These are phyloP conservation scores for Hapalemur alaotrensis DNA, from an alignment of 2,797 vertebrate species.

Conservation along the genomic window DNA sequence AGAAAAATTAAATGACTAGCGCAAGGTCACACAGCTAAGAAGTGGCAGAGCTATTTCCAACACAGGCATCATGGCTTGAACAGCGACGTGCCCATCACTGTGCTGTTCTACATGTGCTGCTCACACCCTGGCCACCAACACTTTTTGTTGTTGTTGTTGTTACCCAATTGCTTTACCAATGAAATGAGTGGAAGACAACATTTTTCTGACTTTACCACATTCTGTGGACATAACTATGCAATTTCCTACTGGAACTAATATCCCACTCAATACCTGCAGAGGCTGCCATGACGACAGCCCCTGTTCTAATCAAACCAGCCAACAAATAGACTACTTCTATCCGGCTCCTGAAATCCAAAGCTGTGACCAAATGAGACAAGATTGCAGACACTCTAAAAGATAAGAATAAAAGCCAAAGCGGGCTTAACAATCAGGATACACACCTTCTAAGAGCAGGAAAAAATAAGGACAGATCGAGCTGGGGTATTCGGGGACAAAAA, in stretches of 20 bases:
- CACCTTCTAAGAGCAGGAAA: neutral
- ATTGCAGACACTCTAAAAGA: neutral
- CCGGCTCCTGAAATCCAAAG: neutral
- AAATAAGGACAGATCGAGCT: neutral
- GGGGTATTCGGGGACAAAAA: neutral
- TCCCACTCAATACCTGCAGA: neutral
- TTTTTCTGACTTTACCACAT: neutral
- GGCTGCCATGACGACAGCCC: neutral
- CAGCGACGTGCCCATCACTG: rapidly evolving
- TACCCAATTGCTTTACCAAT: neutral
- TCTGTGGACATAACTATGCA: neutral
- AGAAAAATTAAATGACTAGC: neutral
- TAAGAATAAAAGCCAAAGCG: neutral
- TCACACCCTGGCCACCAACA: neutral
- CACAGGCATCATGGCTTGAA: neutral
- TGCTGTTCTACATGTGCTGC: too few relatives aligned
- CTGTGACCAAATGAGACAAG: neutral
- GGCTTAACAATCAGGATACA: neutral
- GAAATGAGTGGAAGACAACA: neutral
- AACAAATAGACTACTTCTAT: neutral
- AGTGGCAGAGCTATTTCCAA: neutral
- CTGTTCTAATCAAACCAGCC: neutral
- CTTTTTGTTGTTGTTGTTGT: neutral
- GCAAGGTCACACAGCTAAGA: neutral
- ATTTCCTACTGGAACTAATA: neutral